Base-by-base conservation (phyloP, 30 jellyfish, hydroid and myxozoan species). In the Morbakka virulenta region DNA sequence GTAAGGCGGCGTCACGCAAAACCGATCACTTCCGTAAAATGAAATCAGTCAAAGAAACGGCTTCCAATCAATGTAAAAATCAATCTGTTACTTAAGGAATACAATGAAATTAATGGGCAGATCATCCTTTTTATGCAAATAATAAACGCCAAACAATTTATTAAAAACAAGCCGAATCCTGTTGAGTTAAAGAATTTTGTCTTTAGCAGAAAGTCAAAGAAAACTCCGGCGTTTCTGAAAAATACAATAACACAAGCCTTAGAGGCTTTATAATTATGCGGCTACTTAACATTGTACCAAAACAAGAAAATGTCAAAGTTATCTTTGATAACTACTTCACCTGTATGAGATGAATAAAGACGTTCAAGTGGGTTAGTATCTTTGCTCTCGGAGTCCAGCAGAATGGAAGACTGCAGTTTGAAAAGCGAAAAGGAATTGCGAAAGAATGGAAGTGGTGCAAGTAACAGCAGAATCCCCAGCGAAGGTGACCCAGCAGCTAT, bases 151-250 rank as follows among this genome's bases (percentile, higher is more conserved):
- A 67, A 67, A 67, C 80, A 67, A 11, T 26, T 67, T 34, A 36
- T 67, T 12, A 67, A 67, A 36, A 67, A 28, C 80, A 67, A 67
- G 23, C 80, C 67, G 36, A 67, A 32, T 34, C 80, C 80, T 28
- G 80, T 67, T 67, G 80, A 66, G 17, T 13, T 67, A n/a, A 67
- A 67, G 67, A 67, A 67, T 67, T 67, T 67, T 67, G 80, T 67
- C 3, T 31, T 67, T 67, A 3, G 80, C 36, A 66, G 80, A 2
- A 67, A 67, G 72, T 67, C 69, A 17, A 66, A 66, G 3, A 67
- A 67, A 6, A 66, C 80, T 29, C 80, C 36, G 74, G 67, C 36
- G 36, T 67, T 31, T 67, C 80, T 67, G 80, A 67, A 32, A 66
- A 67, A 22, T 22, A 67, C 80, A 67, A 67, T 32, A 67, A 31